Conservation (phyloP, 1,140 invertebrate genomes). For the Drosophila novamexicana region DNA sequence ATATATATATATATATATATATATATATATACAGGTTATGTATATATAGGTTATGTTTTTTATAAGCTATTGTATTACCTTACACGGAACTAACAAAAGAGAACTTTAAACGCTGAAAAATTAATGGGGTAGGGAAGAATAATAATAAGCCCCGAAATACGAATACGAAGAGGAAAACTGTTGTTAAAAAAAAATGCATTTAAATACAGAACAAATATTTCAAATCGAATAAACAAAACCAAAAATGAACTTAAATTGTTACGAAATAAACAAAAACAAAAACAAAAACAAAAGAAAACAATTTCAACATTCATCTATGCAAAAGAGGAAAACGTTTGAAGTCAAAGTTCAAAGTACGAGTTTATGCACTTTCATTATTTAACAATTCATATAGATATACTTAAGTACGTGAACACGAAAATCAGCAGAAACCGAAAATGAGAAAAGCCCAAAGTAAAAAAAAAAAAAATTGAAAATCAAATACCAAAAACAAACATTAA, state of each 20-base stretch:
- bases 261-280: slow-evolving; percentile 43
- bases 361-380: slow-evolving; percentile 81
- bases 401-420: slow-evolving; percentile 32
- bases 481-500: slow-evolving; percentile 50
- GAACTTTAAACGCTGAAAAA: slow-evolving; percentile 35
- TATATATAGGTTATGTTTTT: slow-evolving; percentile 15
- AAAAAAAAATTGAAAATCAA: slow-evolving; percentile 7
- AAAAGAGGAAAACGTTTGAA: slow-evolving; percentile 47
- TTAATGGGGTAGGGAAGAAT: background rate
- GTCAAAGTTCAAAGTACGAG: slow-evolving; percentile 48
- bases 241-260: slow-evolving; percentile 68
- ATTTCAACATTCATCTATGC: slow-evolving; percentile 55
- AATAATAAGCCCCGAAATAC: background rate
- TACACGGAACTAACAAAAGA: slow-evolving; percentile 22
- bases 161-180: slow-evolving; percentile 52
- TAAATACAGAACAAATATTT: slow-evolving; percentile 54
- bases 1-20: background rate
- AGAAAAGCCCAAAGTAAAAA: slow-evolving; percentile 30
- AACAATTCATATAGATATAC: slow-evolving; percentile 58
- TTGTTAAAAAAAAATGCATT: slow-evolving; percentile 80
- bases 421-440: slow-evolving; percentile 20
- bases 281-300: slow-evolving; percentile 26
- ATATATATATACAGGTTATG: too few relatives aligned
- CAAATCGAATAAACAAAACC: slow-evolving; percentile 48
- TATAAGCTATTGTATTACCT: slow-evolving; percentile 38